A percentile compares a stretch with the other conserved stretches of the same genome.
Conservation (phyloP, 2,797 vertebrate genomes). For the Tinamus major region DNA sequence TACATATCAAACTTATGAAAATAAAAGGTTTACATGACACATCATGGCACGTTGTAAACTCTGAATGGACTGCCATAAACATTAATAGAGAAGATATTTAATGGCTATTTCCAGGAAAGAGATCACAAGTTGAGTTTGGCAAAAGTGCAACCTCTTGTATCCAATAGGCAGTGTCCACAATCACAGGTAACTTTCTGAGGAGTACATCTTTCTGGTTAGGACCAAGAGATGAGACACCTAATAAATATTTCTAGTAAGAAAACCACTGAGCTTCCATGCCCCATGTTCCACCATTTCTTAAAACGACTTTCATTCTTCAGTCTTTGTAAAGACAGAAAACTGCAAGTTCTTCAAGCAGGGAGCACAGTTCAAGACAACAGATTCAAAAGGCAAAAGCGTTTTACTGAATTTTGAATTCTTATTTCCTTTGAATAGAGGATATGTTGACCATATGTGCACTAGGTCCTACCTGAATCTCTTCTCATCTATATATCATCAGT, state of each 20-base stretch:
- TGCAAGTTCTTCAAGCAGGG: background rate
- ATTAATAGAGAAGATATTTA: background rate
- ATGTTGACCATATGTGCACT: constrained; percentile 66
- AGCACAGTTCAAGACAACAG: constrained; percentile 2
- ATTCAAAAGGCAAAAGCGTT: constrained; percentile 24
- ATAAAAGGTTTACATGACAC: rapidly evolving
- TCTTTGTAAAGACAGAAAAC: background rate
- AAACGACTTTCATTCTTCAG: background rate
- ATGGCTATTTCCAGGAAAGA: background rate
- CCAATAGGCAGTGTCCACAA: background rate
- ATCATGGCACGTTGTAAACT: background rate
- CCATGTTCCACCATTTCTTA: background rate
- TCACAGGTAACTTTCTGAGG: background rate
- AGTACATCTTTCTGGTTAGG: background rate
- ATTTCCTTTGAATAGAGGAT: constrained; percentile 43
- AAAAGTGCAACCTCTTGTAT: background rate
- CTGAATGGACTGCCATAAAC: background rate
- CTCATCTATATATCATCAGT: constrained; percentile 47
- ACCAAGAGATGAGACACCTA: background rate
- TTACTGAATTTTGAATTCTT: constrained; percentile 25
- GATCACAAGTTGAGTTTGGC: background rate
- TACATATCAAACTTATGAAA: background rate
- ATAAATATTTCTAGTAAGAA: background rate
- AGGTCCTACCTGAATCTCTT: constrained; percentile 63
- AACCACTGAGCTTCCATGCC: background rate